phyloP scores from a whole-genome alignment of 1,140 invertebrate genomes.

The Popillia japonica region DNA sequence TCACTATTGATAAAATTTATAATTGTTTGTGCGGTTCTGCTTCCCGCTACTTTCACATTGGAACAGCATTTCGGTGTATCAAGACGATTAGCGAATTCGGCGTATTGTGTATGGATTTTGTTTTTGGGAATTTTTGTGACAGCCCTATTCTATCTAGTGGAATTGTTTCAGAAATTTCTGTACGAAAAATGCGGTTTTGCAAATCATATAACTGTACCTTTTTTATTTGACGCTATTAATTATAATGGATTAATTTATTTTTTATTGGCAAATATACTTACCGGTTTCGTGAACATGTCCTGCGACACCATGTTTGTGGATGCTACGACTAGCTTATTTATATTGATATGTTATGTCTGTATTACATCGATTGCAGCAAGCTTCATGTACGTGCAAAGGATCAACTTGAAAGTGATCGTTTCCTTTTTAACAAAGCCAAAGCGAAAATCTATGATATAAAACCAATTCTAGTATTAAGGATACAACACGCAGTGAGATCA shows the following conservation, averaged over 20 bases:
- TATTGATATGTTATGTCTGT: constrained; percentile 69
- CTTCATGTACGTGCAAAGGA: constrained; percentile 47
- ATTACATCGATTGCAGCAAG: constrained; percentile 48
- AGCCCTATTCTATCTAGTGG: constrained; percentile 65
- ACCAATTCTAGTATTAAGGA: not conserved
- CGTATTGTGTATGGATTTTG: constrained; percentile 80
- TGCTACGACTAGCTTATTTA: constrained; percentile 61
- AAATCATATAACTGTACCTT: constrained; percentile 59
- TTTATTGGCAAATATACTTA: constrained; percentile 79
- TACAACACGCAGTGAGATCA: not conserved
- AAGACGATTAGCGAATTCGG: constrained; percentile 78
- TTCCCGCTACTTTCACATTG: constrained; percentile 61
- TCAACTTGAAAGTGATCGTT: constrained; percentile 48
- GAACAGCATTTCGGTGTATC: constrained; percentile 66
- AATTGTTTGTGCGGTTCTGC: constrained; percentile 61
- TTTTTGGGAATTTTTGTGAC: constrained; percentile 66
- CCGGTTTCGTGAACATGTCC: constrained; percentile 79
- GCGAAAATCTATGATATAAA: constrained; percentile 8
- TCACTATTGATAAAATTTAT: constrained; percentile 57
- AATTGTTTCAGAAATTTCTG: constrained; percentile 62
- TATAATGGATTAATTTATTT: constrained; percentile 82
- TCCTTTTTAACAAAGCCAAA: not conserved
- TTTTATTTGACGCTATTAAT: constrained; percentile 73
- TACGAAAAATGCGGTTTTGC: constrained; percentile 46
- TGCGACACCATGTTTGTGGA: constrained; percentile 69